These are phyloP conservation scores for Nesometra sesokonis DNA, from an alignment of 35 echinoderm and acorn worm genomes.

Conservation along the genomic window DNA sequence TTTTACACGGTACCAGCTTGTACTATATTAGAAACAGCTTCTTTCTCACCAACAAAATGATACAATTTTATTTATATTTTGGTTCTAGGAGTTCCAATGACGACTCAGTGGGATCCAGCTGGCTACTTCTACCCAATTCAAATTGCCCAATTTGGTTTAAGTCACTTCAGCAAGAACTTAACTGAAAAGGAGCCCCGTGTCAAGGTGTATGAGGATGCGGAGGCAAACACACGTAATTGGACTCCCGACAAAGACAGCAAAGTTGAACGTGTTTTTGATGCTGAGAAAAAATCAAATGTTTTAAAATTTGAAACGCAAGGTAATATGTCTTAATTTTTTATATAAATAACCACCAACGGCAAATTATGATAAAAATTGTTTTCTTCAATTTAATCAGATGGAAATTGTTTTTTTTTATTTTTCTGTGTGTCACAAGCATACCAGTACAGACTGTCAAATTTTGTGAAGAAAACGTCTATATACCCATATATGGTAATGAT, in stretches of 20 bases:
- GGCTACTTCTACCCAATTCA: constrained; percentile 99
- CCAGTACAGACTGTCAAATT: too few species aligned
- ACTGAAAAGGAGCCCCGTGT: constrained; percentile 55
- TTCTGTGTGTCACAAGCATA: too few species aligned
- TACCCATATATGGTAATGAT: too few species aligned
- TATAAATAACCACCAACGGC: too few species aligned
- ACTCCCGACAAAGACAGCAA: background rate
- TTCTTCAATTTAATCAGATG: background rate
- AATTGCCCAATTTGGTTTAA: constrained; percentile 91
- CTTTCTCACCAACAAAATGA: background rate
- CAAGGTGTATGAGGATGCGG: constrained; percentile 52
- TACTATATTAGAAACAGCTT: too few species aligned
- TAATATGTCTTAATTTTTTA: background rate
- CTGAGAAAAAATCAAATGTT: constrained; percentile 5
- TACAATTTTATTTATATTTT: background rate
- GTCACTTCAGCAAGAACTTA: constrained; percentile 97
- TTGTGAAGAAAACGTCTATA: too few species aligned
- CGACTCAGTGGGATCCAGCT: constrained; percentile 82
- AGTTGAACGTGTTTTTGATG: background rate
- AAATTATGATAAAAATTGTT: background rate
- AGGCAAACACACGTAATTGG: constrained; percentile 8
- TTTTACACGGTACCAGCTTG: too few species aligned
- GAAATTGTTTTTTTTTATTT: background rate
- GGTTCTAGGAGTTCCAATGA: constrained; percentile 79
- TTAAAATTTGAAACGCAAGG: constrained; percentile 5